Evolutionary conservation across 2,113 vertebrate species (phyloP), one percentile per base, ranked within the genome.

Genomic region (Cyrtonyx montezumae): DNA sequence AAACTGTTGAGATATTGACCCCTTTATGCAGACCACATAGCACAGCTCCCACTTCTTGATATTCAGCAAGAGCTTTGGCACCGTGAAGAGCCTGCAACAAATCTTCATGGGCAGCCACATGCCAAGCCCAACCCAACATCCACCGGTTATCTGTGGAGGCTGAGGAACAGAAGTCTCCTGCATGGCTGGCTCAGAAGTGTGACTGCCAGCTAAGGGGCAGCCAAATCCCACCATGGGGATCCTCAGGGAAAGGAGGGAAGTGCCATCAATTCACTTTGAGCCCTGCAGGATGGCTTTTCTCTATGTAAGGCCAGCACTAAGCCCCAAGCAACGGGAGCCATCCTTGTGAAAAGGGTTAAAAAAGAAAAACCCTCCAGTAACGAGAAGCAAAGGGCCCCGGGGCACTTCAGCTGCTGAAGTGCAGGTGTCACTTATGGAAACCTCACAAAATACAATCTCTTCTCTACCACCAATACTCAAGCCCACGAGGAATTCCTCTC

Each of bases 391-490:
- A 78, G 37, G 1, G 48, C 87, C 91, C 73, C 25, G 0, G 94
- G 95, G 68, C 79, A 78, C 34, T 76, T 96, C 84, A 95, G 93
- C 92, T 92, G 86, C 2, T 85, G 87, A 91, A 92, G 70, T 90
- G 94, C 94, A 96, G 95, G 90, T 96, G 96, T 94, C 93, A 92
- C 85, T 93, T 94, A 90, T 0, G 25, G 92, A 91, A 93, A 86
- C 62, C 61, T 94, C 88, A 62, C 85, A 94, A 90, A 90, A 94
- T 1, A 8, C 81, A 65, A 6, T 55, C 17, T 42, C 88, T 95
- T 87, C 49, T 80, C 90, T 95, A 73, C 94, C 78, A 79, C 83
- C 83, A 63, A 8, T 62, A 32, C 53, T 42, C 8, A 85, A 76
- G 48, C 79, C 91, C 87, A 19, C 34, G 28, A 90, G 91, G 94